A percentile compares a stretch with the other conserved stretches of the same genome.
These are phyloP conservation scores for Drosophila pachea DNA, from an alignment of 1,140 invertebrate species.

Conservation along the genomic window DNA sequence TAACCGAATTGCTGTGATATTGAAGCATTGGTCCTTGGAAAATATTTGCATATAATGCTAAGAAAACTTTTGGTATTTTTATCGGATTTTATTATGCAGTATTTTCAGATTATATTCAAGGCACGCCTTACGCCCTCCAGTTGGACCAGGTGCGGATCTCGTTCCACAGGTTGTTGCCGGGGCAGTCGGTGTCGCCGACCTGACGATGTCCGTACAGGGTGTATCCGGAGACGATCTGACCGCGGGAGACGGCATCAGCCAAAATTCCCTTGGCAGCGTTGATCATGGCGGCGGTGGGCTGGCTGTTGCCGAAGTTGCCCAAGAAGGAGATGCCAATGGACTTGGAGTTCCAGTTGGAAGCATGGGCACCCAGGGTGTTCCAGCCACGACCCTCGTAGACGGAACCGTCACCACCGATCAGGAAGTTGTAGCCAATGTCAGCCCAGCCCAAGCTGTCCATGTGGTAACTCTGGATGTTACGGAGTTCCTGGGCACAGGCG, in stretches of 20 bases:
- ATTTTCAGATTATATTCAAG: background rate
- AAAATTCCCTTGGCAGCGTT: slow-evolving; percentile 82
- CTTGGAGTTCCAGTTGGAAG: slow-evolving; percentile 83
- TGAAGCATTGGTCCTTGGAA: too few species aligned
- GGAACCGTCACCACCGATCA: slow-evolving; percentile 80
- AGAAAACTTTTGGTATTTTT: background rate
- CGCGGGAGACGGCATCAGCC: slow-evolving; percentile 81
- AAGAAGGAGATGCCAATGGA: slow-evolving; percentile 85
- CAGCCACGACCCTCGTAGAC: slow-evolving; percentile 85
- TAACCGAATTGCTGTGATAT: too few species aligned
- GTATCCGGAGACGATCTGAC: slow-evolving; percentile 82
- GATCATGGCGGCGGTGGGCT: slow-evolving; percentile 60
- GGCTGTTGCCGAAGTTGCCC: slow-evolving; percentile 79
- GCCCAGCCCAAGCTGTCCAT: slow-evolving; percentile 82
- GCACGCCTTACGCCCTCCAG: slow-evolving; percentile 53
- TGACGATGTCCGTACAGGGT: slow-evolving; percentile 85
- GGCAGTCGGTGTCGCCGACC: slow-evolving; percentile 84
- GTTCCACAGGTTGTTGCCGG: slow-evolving; percentile 83
- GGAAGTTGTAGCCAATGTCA: slow-evolving; percentile 85
- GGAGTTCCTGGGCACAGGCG: slow-evolving; percentile 80
- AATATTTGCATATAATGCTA: too few species aligned
- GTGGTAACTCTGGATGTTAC: slow-evolving; percentile 81
- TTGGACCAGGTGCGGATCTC: slow-evolving; percentile 84
- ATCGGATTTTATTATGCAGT: slow-evolving; percentile 2
- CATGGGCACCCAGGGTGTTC: slow-evolving; percentile 83